A percentile compares a stretch with the other conserved stretches of the same genome.
phyloP scores from a whole-genome alignment of 1,140 invertebrate species.

The Lordiphosa collinella region DNA sequence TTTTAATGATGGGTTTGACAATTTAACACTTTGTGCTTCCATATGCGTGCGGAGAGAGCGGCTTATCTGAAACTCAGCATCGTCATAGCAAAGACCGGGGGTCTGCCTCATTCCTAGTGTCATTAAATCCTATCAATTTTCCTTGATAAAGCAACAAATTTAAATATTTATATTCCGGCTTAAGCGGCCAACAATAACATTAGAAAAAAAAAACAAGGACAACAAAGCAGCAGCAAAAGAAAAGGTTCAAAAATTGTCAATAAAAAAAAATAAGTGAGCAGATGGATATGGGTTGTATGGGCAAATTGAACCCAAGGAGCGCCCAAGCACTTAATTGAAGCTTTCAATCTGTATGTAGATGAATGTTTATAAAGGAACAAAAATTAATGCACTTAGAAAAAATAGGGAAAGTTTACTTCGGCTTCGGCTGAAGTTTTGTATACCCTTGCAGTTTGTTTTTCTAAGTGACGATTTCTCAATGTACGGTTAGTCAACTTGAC shows the following conservation, averaged over 20 bases:
- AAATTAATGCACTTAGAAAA: not conserved
- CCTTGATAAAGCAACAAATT: slow-evolving; percentile 55
- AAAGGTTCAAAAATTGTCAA: slow-evolving; percentile 61
- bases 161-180: slow-evolving; percentile 71
- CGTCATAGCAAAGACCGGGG: slow-evolving; percentile 19
- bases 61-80: slow-evolving; percentile 54
- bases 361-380: slow-evolving; percentile 14
- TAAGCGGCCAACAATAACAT: slow-evolving; percentile 41
- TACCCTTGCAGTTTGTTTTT: too few species aligned
- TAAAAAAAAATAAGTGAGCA: slow-evolving; percentile 42
- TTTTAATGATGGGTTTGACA: slow-evolving; percentile 48
- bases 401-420: too few species aligned
- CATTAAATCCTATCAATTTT: slow-evolving; percentile 77
- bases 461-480: too few species aligned
- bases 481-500: too few species aligned
- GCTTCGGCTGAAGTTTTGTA: too few species aligned
- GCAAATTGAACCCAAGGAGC: slow-evolving; percentile 55
- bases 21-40: slow-evolving; percentile 42
- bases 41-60: slow-evolving; percentile 5
- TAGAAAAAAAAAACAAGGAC: slow-evolving; percentile 5
- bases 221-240: slow-evolving; percentile 14
- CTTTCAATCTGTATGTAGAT: slow-evolving; percentile 48
- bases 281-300: not conserved
- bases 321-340: slow-evolving; percentile 72
- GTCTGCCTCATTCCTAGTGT: slow-evolving; percentile 49